Base-by-base conservation (phyloP, 2,113 vertebrate genomes). In the Balaeniceps rex region DNA sequence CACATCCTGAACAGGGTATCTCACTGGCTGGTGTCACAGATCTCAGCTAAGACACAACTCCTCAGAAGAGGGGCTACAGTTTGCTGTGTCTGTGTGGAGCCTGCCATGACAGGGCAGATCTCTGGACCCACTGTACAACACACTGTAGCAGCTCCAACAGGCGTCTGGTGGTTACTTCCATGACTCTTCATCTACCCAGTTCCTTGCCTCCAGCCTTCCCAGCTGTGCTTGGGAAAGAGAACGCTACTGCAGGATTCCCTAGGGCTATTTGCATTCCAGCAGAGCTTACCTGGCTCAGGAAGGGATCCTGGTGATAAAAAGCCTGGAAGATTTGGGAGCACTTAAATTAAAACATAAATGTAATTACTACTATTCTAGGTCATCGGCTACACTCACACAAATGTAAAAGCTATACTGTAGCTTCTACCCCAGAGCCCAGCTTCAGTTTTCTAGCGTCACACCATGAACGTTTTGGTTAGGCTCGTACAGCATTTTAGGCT, bases 81-180 rank as follows among this genome's bases (percentile, higher is more conserved):
- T 63, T 19, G 28, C 55, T 40, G 18, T 19, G 46, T 34, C 26
- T 22, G 10, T 6, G 4, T 7, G 23, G n/a, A 68, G 26, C 46
- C 71, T 36, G 34, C 29, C 18, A 23, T 4, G 26, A 31, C 34
- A 21, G 47, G 46, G 38, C 4, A 21, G 38, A 19, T 23, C 28
- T 57, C 78, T 13, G 16, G 11, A 63, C 19, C 13, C 33, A 4
- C 46, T 10, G 24, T 12, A 23, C 23, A 42, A 19, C 25, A 24
- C 10, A 1, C 42, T 9, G 8, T 6, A 19, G 61, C 66, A 51
- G 12, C 47, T 64, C 34, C 60, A 22, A 16, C 10, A 7, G 15
- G 11, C 1, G 0, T 10, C 64, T 54, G 16, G 24, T 40, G 6
- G 21, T 63, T 46, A 34, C 58, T 82, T 21, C 42, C 7, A 0